phyloP scores from a whole-genome alignment of 2,797 vertebrate genomes.

The Mus caroli region DNA sequence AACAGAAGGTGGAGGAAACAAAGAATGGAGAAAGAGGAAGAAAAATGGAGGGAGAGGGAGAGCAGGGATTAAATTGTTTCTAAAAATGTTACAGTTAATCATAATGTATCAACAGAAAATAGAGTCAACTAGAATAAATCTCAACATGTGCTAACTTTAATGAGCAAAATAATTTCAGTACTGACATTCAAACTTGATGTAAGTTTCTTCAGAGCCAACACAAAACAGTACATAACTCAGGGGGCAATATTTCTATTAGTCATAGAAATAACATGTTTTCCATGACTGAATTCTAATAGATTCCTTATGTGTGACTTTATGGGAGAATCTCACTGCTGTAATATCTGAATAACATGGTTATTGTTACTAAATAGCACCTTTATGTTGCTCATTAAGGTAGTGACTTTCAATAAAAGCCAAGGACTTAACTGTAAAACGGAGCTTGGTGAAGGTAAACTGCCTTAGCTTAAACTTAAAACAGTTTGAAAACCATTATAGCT shows the following conservation, averaged over 20 bases:
- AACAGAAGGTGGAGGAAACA: rapidly evolving
- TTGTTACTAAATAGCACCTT: conserved; percentile 59
- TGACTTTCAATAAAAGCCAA: conserved; percentile 74
- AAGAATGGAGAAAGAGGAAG: background rate
- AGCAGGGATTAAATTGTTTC: background rate
- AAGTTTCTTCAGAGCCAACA: background rate
- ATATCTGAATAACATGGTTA: conserved; percentile 29
- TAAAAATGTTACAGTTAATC: background rate
- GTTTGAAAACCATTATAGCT: background rate
- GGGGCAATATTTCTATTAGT: conserved; percentile 31
- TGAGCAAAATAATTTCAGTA: conserved; percentile 40
- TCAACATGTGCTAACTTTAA: background rate
- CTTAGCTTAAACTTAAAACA: conserved; percentile 24
- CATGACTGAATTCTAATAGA: conserved; percentile 43
- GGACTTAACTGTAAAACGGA: conserved; percentile 33
- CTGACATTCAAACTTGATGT: conserved; percentile 43
- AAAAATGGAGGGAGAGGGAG: too few relatives aligned
- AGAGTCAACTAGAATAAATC: background rate
- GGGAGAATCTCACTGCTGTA: conserved; percentile 8
- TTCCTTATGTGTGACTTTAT: conserved; percentile 34
- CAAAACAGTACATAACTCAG: conserved; percentile 50
- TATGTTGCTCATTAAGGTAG: conserved; percentile 13
- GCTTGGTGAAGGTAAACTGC: conserved; percentile 8
- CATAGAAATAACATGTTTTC: conserved; percentile 66
- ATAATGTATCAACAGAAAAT: background rate